These are phyloP conservation scores for Drosophila kuntzei DNA, from an alignment of 2,888 invertebrate genomes.

Conservation along the genomic window DNA sequence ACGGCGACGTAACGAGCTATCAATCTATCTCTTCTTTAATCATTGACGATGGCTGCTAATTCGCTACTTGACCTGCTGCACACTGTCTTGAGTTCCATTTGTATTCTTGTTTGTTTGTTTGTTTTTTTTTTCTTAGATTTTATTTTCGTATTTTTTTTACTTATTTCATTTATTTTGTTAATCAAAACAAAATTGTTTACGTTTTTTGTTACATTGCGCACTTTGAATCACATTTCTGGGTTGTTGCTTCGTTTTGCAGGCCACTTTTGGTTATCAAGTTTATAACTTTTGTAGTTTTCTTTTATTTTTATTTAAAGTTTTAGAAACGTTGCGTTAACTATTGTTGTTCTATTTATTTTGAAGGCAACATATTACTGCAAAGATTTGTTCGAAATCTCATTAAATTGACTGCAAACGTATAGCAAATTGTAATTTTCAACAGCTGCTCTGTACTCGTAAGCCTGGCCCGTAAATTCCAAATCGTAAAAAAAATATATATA, in stretches of 20 bases:
- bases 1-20: slow-evolving; percentile 47
- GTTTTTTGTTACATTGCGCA: slow-evolving; percentile 73
- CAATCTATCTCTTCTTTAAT: slow-evolving; percentile 59
- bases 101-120: slow-evolving; percentile 32
- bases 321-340: slow-evolving; percentile 79
- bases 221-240: slow-evolving; percentile 75
- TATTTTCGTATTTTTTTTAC: slow-evolving; percentile 7
- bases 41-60: slow-evolving; percentile 70
- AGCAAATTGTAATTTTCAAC: slow-evolving; percentile 46
- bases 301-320: slow-evolving; percentile 42
- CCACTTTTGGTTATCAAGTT: slow-evolving; percentile 72
- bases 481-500: slow-evolving; percentile 49
- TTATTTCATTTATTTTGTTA: slow-evolving; percentile 35
- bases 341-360: slow-evolving; percentile 56
- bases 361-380: slow-evolving; percentile 74
- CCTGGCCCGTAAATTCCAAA: slow-evolving; percentile 39
- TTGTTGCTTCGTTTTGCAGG: slow-evolving; percentile 68
- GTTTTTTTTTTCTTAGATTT: slow-evolving; percentile 2
- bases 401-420: slow-evolving; percentile 23
- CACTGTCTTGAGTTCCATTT: slow-evolving; percentile 69
- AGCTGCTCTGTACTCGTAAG: slow-evolving; percentile 39
- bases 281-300: slow-evolving; percentile 15
- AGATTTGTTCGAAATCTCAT: slow-evolving; percentile 28
- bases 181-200: slow-evolving; percentile 57
- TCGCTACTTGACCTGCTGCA: slow-evolving; percentile 60